These are phyloP conservation scores for Sakesphorus luctuosus DNA, from an alignment of 2,113 vertebrate genomes.

Conservation along the genomic window DNA sequence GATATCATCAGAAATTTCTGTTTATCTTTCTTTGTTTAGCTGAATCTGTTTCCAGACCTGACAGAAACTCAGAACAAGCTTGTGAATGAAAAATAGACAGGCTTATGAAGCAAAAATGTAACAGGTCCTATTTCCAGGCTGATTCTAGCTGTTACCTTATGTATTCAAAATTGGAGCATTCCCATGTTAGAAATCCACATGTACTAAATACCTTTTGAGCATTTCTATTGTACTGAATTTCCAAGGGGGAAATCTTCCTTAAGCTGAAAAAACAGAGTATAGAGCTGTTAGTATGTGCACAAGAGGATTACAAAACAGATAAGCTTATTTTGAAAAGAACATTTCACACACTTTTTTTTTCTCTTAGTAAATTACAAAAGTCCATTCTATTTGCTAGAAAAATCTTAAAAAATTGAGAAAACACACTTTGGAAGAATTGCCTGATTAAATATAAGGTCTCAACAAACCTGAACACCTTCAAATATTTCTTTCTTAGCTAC, in stretches of 20 bases:
- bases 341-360: neutral
- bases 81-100: neutral
- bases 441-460: neutral
- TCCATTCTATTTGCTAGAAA: neutral
- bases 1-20: neutral
- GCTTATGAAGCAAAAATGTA: neutral
- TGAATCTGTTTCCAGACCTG: neutral
- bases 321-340: neutral
- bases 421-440: neutral
- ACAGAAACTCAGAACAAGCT: neutral
- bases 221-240: neutral
- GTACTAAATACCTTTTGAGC: neutral
- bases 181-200: neutral
- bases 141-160: neutral
- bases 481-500: slow-evolving; percentile 4
- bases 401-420: neutral
- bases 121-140: neutral
- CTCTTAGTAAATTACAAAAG: neutral
- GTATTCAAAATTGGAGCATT: neutral
- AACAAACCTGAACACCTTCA: neutral
- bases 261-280: neutral
- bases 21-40: neutral
- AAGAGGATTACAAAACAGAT: slow-evolving; percentile 8
- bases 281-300: neutral
- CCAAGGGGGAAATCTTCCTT: neutral